Evolutionary conservation across 2,888 invertebrate species (phyloP).

Genomic region (Amorpha juglandis): DNA sequence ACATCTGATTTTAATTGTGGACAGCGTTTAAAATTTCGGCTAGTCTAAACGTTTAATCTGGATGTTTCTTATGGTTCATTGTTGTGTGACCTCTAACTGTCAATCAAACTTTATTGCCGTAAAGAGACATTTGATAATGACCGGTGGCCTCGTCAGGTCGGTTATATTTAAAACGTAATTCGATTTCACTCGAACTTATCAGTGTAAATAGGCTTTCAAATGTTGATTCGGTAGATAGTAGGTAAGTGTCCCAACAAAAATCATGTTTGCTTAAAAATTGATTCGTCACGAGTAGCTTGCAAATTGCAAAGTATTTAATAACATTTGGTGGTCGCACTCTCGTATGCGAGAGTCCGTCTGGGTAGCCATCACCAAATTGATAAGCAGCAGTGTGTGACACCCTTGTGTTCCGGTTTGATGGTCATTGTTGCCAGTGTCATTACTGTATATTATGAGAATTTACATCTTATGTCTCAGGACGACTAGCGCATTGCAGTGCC

Average conservation of each 20-base stretch:
- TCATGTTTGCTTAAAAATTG: background rate
- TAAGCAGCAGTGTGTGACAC: too few relatives aligned
- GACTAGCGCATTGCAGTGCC: too few relatives aligned
- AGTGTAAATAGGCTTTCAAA: background rate
- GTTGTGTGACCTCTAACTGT: conserved; percentile 54
- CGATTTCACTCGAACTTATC: conserved; percentile 29
- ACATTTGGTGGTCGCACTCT: too few relatives aligned
- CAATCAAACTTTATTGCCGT: conserved; percentile 58
- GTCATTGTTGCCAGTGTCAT: too few relatives aligned
- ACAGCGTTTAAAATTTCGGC: conserved; percentile 8
- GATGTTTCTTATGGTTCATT: conserved; percentile 49
- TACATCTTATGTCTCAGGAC: too few relatives aligned
- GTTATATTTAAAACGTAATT: background rate
- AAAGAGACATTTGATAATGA: conserved; percentile 54
- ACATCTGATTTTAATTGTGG: conserved; percentile 4
- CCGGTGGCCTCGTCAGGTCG: conserved; percentile 49
- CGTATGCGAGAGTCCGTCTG: too few relatives aligned
- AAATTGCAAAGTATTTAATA: too few relatives aligned
- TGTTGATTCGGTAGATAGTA: background rate
- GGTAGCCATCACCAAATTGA: too few relatives aligned
- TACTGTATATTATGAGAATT: too few relatives aligned
- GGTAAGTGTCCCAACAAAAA: background rate
- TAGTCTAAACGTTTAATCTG: conserved; percentile 35
- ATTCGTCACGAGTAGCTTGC: background rate
- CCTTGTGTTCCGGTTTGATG: too few relatives aligned